Evolutionary conservation across 2,888 invertebrate species (phyloP).

Genomic region (Mimas tiliae): DNA sequence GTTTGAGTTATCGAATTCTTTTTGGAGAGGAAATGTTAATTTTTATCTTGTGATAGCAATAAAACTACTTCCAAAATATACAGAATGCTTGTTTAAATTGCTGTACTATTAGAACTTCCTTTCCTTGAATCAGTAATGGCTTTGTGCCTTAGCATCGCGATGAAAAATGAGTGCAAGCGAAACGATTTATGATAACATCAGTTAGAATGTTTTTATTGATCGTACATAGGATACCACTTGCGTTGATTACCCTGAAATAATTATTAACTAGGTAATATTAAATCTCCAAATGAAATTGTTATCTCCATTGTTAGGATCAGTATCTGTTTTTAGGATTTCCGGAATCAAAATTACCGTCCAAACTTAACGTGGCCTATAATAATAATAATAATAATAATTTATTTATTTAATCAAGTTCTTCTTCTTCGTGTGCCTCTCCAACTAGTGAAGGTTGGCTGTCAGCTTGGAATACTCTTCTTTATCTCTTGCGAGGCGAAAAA

Average conservation of each 20-base stretch:
- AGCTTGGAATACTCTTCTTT: no score
- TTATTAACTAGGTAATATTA: no score
- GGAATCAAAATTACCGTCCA: no score
- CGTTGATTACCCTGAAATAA: neutral
- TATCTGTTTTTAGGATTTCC: no score
- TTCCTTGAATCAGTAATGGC: conserved; percentile 11
- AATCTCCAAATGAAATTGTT: no score
- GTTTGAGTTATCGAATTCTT: conserved; percentile 35
- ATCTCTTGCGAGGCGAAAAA: no score
- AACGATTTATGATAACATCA: conserved; percentile 11
- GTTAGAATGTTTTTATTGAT: neutral
- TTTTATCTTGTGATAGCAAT: neutral
- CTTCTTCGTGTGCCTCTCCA: no score
- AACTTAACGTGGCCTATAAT: no score
- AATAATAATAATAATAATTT: no score
- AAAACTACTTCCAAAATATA: neutral
- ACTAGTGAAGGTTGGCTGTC: no score
- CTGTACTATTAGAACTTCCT: conserved; percentile 19
- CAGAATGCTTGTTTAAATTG: conserved; percentile 4
- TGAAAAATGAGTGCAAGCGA: conserved; percentile 15
- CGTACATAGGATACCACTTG: neutral
- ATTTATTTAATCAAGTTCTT: no score
- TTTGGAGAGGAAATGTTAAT: conserved; percentile 6
- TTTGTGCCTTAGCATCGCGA: conserved; percentile 5
- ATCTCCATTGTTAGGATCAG: no score